Conservation (phyloP, 1,140 invertebrate species). For the Drosophila kepulauana region DNA sequence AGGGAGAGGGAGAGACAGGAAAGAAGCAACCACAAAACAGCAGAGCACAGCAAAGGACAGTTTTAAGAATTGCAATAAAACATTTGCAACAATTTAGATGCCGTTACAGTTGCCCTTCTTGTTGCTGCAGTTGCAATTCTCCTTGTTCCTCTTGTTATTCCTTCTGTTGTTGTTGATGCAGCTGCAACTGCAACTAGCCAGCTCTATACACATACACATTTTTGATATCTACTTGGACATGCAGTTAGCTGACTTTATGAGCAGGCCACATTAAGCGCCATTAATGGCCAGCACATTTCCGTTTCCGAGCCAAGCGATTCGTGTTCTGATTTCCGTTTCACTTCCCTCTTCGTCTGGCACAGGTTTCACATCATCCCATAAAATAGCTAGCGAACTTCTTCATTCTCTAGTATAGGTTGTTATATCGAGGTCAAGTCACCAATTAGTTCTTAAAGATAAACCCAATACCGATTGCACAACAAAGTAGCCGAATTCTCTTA, state of each 20-base stretch:
- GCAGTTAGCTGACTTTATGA: conserved; percentile 68
- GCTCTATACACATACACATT: conserved; percentile 10
- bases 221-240: conserved; percentile 58
- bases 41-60: conserved; percentile 34
- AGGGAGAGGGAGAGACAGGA: neutral
- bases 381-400: conserved; percentile 35
- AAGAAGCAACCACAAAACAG: conserved; percentile 36
- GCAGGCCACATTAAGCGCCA: conserved; percentile 67
- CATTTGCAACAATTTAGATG: conserved; percentile 80
- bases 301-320: conserved; percentile 26
- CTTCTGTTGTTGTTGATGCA: neutral
- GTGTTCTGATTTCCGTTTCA: conserved; percentile 54
- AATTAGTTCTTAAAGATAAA: conserved; percentile 53
- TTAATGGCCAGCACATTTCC: conserved; percentile 61
- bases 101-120: conserved; percentile 30
- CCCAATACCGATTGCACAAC: neutral
- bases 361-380: conserved; percentile 19
- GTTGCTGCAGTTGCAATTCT: conserved; percentile 5
- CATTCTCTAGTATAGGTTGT: too few relatives aligned
- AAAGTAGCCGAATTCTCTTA: neutral
- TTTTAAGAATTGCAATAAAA: conserved; percentile 76
- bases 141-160: neutral
- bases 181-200: conserved; percentile 15
- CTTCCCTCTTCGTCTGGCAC: conserved; percentile 22
- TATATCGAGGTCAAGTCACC: conserved; percentile 35